Conservation (phyloP, 2,113 vertebrate species). For the Petroica traversi region DNA sequence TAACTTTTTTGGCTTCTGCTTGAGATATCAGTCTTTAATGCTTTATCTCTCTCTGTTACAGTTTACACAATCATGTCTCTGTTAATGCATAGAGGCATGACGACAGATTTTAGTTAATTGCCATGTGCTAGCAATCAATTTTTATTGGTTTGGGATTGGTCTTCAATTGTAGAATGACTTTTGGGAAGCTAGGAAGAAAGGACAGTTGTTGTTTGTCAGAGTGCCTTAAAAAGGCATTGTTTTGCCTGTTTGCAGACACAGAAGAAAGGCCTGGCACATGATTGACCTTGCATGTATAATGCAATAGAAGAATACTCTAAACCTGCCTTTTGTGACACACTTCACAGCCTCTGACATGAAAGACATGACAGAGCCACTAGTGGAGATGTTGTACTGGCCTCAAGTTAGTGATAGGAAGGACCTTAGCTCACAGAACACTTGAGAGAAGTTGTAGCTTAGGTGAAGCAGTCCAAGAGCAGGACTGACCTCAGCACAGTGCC, state of each 20-base stretch:
- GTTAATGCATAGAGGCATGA: background rate
- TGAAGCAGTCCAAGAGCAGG: background rate
- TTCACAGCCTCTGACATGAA: background rate
- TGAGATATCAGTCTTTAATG: background rate
- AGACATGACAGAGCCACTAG: background rate
- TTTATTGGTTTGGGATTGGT: background rate
- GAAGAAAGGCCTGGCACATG: background rate
- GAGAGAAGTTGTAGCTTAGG: background rate
- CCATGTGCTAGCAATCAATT: background rate
- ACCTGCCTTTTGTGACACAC: background rate
- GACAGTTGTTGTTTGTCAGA: background rate
- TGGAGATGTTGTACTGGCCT: background rate
- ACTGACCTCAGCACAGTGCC: background rate
- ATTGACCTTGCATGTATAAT: background rate
- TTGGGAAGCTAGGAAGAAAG: background rate
- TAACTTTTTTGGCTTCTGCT: background rate
- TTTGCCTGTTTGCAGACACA: background rate
- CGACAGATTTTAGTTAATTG: slow-evolving; percentile 35
- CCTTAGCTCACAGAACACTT: background rate
- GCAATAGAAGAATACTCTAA: background rate
- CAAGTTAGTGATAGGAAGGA: background rate
- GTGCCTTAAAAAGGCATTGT: background rate
- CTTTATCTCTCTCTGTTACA: background rate
- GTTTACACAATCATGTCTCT: background rate
- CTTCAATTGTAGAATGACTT: slow-evolving; percentile 4